Conservation (phyloP, 1,140 invertebrate species). For the Spodoptera litura region DNA sequence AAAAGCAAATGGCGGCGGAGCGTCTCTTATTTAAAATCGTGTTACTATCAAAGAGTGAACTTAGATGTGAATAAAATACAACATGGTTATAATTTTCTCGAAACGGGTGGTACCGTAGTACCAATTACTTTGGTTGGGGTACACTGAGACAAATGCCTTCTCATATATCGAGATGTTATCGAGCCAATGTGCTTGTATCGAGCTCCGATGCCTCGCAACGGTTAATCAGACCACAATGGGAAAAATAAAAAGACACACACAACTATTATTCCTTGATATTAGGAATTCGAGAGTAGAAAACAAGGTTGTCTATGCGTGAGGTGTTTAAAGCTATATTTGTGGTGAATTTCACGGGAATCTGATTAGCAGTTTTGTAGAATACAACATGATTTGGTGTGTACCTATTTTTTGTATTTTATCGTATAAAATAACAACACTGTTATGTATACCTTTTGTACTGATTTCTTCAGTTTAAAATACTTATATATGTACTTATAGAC, state of each 20-base stretch:
- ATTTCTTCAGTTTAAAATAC: no score
- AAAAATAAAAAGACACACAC: conserved; percentile 31
- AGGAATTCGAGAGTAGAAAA: background rate
- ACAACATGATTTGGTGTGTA: no score
- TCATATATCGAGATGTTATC: conserved; percentile 58
- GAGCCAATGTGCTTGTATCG: conserved; percentile 33
- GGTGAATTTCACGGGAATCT: no score
- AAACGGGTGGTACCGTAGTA: conserved; percentile 37
- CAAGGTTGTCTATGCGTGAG: background rate
- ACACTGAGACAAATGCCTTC: conserved; percentile 56
- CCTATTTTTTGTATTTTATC: no score
- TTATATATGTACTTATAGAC: no score
- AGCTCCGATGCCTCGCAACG: conserved; percentile 43
- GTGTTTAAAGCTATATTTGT: no score
- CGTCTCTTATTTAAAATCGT: background rate
- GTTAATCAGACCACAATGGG: conserved; percentile 49
- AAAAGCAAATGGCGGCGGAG: conserved; percentile 4
- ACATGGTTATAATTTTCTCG: conserved; percentile 23
- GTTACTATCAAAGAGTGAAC: conserved; percentile 19
- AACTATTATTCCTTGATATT: conserved; percentile 26
- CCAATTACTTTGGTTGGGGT: conserved; percentile 40
- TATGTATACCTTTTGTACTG: no score
- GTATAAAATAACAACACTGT: no score
- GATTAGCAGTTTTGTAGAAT: no score
- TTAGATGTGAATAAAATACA: conserved; percentile 25